These are phyloP conservation scores for Channallabes apus DNA, from an alignment of 2,797 vertebrate species.

Conservation along the genomic window DNA sequence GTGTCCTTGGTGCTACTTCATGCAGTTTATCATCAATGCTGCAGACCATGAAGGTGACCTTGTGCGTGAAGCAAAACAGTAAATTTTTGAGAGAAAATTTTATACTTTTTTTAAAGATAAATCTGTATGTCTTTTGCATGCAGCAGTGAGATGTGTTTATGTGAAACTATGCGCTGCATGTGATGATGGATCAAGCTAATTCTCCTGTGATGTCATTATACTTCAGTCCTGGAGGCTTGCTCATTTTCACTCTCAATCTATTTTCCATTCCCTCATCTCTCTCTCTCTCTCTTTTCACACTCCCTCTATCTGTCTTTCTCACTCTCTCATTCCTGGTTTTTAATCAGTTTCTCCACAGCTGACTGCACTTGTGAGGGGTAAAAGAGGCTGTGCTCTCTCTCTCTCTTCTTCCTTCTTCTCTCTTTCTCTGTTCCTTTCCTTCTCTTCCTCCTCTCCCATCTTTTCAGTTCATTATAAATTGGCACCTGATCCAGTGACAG, in stretches of 20 bases:
- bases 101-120: background rate
- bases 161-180: conserved; percentile 32
- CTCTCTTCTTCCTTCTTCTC: conserved; percentile 34
- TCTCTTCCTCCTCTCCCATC: background rate
- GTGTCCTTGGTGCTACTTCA: conserved; percentile 35
- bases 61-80: conserved; percentile 51
- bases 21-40: conserved; percentile 23
- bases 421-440: conserved; percentile 8
- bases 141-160: background rate
- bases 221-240: conserved; percentile 40
- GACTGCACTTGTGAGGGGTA: conserved; percentile 54
- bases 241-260: conserved; percentile 36
- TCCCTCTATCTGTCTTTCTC: conserved; percentile 19
- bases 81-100: background rate
- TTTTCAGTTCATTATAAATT: conserved; percentile 63
- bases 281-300: conserved; percentile 11
- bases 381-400: conserved; percentile 44
- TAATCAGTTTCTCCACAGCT: conserved; percentile 60
- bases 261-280: conserved; percentile 20
- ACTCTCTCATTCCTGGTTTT: conserved; percentile 29
- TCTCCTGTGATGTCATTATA: conserved; percentile 49
- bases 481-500: conserved; percentile 69
- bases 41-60: conserved; percentile 71
- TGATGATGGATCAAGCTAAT: conserved; percentile 47
- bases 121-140: background rate